A percentile compares a stretch with the other conserved stretches of the same genome.
phyloP scores from a whole-genome alignment of 1,140 invertebrate genomes.

The Ceratosolen solmsi region DNA sequence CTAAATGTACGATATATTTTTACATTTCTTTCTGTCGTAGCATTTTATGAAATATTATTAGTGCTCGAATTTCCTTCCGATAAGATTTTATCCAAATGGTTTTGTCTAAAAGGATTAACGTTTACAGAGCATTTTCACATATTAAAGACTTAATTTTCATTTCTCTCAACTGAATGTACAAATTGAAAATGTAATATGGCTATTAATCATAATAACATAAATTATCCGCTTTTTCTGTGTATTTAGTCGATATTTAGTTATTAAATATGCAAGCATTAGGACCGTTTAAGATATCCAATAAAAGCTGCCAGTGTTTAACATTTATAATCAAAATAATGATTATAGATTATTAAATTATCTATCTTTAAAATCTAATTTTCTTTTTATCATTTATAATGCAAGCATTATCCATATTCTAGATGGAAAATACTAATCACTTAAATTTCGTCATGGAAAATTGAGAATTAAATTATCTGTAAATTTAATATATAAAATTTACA shows the following conservation, averaged over 20 bases:
- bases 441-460: background rate
- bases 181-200: background rate
- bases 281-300: background rate
- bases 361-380: background rate
- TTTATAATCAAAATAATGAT: background rate
- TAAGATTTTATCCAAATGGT: conserved; percentile 25
- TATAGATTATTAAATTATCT: too few species aligned
- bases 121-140: conserved; percentile 16
- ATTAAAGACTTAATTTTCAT: background rate
- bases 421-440: background rate
- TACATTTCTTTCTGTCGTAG: conserved; percentile 19
- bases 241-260: conserved; percentile 1
- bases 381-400: background rate
- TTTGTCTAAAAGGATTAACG: conserved; percentile 13
- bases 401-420: background rate
- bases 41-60: conserved; percentile 44
- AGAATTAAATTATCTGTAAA: background rate
- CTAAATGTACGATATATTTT: conserved; percentile 43
- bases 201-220: background rate
- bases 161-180: background rate
- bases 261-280: conserved; percentile 14
- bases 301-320: background rate
- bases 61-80: conserved; percentile 8
- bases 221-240: conserved; percentile 2
- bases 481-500: background rate